These are phyloP conservation scores for Steinernema hermaphroditum DNA, from an alignment of 2,888 invertebrate species.

Conservation along the genomic window DNA sequence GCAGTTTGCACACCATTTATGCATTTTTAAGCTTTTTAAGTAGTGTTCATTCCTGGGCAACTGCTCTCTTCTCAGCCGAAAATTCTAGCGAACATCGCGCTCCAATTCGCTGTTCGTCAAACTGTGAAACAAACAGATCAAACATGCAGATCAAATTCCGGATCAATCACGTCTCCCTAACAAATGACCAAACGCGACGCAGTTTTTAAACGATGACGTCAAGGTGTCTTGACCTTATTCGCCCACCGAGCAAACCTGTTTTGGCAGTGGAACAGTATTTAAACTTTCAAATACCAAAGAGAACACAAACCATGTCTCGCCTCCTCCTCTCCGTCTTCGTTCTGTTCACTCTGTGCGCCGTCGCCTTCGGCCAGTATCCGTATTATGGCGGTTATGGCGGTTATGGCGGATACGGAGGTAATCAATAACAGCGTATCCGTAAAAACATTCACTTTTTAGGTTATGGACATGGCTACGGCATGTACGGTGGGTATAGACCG, in stretches of 20 bases:
- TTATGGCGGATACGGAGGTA: background rate
- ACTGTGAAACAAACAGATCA: too few species aligned
- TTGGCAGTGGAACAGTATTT: background rate
- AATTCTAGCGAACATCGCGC: too few species aligned
- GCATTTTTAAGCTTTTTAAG: too few species aligned
- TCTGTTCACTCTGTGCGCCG: background rate
- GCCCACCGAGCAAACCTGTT: constrained; percentile 9
- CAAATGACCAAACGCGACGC: background rate
- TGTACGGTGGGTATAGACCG: too few species aligned
- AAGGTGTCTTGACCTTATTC: constrained; percentile 9
- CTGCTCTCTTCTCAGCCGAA: too few species aligned
- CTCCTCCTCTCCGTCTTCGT: background rate
- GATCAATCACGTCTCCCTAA: too few species aligned
- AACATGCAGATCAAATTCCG: too few species aligned
- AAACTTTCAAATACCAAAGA: background rate
- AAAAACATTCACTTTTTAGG: background rate
- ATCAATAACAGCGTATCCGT: background rate
- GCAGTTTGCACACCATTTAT: too few species aligned
- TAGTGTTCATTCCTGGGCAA: too few species aligned
- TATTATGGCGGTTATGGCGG: background rate
- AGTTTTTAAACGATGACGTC: background rate
- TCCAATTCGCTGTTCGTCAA: too few species aligned
- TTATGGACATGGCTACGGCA: too few species aligned
- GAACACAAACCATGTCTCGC: constrained; percentile 6
- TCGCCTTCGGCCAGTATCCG: constrained; percentile 13